These are phyloP conservation scores for Chaetorhynchus papuensis DNA, from an alignment of 2,113 vertebrate genomes.

Conservation along the genomic window DNA sequence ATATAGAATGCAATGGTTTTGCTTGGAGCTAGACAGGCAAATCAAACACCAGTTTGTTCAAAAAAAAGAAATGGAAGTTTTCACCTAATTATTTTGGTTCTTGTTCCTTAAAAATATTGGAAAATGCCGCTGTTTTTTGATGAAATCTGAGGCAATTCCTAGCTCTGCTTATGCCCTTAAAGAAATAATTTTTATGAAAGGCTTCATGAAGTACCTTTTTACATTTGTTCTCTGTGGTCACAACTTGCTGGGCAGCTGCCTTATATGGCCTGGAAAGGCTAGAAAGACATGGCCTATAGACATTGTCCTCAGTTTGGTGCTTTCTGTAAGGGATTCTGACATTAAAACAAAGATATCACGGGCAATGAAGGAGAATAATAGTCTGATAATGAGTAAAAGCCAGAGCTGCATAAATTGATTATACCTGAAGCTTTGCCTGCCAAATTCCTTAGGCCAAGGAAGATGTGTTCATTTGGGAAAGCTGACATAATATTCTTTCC, in stretches of 20 bases:
- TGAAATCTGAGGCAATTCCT: not conserved
- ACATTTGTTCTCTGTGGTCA: not conserved
- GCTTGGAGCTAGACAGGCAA: not conserved
- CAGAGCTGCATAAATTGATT: not conserved
- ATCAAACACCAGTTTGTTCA: not conserved
- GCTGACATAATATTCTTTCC: not conserved
- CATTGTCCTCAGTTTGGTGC: not conserved
- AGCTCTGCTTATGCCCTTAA: not conserved
- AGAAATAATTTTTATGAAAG: not conserved
- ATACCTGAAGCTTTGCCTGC: not conserved
- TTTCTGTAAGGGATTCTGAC: not conserved
- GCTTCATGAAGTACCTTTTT: not conserved
- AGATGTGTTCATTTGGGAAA: not conserved
- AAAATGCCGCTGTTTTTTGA: not conserved
- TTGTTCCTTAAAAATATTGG: not conserved
- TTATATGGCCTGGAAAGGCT: not conserved
- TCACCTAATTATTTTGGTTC: not conserved
- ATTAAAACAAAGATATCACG: not conserved
- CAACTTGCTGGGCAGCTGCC: not conserved
- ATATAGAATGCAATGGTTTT: not conserved
- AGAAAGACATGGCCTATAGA: not conserved
- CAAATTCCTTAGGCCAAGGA: not conserved
- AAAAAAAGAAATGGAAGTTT: not conserved
- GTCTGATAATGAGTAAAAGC: not conserved
- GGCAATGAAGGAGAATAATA: not conserved